Evolutionary conservation across 2,888 invertebrate species (phyloP).

Genomic region (Deladenus siricidicola): DNA sequence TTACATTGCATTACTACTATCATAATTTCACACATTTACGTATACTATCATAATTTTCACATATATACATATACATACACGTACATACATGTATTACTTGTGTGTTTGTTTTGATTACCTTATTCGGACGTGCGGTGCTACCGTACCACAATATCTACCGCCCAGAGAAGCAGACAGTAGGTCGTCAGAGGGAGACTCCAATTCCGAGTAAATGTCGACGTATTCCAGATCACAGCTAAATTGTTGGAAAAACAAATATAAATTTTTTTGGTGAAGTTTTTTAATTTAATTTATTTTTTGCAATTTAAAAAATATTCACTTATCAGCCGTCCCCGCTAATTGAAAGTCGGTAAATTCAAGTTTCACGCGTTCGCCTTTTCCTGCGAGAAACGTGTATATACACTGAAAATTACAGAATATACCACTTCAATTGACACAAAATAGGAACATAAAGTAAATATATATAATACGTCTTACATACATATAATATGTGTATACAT

Average conservation of each 20-base stretch:
- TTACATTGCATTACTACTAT: too few relatives aligned
- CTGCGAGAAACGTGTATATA: constrained; percentile 57
- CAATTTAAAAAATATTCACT: constrained; percentile 41
- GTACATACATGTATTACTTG: too few relatives aligned
- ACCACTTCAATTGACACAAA: background rate
- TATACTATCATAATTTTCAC: too few relatives aligned
- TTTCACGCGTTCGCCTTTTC: constrained; percentile 55
- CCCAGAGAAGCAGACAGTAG: constrained; percentile 54
- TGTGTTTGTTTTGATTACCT: constrained; percentile 23
- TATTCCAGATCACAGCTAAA: constrained; percentile 15
- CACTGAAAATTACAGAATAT: constrained; percentile 42
- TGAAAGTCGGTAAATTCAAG: constrained; percentile 56
- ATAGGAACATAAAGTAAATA: too few relatives aligned
- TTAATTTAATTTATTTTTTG: background rate
- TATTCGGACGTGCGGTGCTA: constrained; percentile 54
- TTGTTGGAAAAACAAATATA: background rate
- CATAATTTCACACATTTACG: too few relatives aligned
- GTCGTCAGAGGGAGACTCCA: constrained; percentile 51
- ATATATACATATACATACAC: too few relatives aligned
- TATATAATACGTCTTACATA: too few relatives aligned
- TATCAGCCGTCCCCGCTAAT: constrained; percentile 56
- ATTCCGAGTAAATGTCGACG: constrained; percentile 57
- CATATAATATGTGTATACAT: too few relatives aligned
- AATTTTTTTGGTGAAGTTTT: background rate
- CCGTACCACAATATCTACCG: constrained; percentile 57